Conservation (phyloP, 2,888 invertebrate genomes). For the Hemithea aestivaria region DNA sequence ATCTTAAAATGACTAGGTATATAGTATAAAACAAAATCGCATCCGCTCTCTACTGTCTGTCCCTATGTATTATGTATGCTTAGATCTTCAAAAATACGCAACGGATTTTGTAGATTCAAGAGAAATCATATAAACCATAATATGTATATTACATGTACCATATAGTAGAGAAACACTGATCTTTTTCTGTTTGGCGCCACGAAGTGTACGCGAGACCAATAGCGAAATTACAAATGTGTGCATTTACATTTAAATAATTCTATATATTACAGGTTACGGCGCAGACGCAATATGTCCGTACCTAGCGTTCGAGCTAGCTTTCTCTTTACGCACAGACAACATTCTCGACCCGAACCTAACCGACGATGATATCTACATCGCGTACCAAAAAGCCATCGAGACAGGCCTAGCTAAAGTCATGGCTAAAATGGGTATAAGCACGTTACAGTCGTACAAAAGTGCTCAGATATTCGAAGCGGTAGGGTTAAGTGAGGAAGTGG, state of each 20-base stretch:
- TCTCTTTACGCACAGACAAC: slow-evolving; percentile 90
- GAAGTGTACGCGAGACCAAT: no score
- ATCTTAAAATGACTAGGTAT: no score
- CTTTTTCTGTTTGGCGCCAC: no score
- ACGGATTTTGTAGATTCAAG: no score
- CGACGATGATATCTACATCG: slow-evolving; percentile 89
- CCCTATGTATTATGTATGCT: no score
- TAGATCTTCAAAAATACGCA: no score
- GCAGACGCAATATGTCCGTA: slow-evolving; percentile 99
- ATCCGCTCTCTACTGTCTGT: no score
- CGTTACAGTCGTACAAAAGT: slow-evolving; percentile 98
- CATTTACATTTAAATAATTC: no score
- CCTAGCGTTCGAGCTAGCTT: slow-evolving; percentile 95
- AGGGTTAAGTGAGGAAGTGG: slow-evolving; percentile 93
- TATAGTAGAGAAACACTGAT: no score
- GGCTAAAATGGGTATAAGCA: slow-evolving; percentile 99
- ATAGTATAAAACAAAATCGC: no score
- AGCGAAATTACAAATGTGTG: neutral
- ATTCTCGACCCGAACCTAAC: slow-evolving; percentile 87
- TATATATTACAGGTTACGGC: slow-evolving; percentile 83
- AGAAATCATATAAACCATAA: no score
- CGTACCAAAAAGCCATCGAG: slow-evolving; percentile 95
- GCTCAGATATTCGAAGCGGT: slow-evolving; percentile 99
- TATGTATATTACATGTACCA: no score
- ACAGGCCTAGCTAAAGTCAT: slow-evolving; percentile 86